Percentiles rank a stretch among this genome's conserved stretches.
phyloP scores from a whole-genome alignment of 92 coral and sea anemone genomes.

The Zoanthus solanderi region DNA sequence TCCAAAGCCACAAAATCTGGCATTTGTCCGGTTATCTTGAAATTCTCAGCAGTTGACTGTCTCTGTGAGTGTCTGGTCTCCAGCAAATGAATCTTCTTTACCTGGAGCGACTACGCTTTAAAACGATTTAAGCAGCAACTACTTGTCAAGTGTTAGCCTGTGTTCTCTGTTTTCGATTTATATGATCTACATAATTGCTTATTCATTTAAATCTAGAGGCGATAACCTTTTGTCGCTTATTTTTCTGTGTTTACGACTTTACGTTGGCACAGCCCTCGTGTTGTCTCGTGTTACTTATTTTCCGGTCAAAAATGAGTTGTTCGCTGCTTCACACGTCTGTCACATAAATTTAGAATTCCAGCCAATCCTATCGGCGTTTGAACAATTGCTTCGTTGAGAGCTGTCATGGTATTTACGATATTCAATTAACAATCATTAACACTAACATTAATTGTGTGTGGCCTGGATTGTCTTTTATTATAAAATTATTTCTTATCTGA shows the following conservation, averaged over 20 bases:
- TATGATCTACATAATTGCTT: constrained; percentile 87
- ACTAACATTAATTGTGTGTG: constrained; percentile 78
- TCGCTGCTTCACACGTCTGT: constrained; percentile 48
- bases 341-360: constrained; percentile 17
- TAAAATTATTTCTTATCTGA: background rate
- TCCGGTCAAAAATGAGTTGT: constrained; percentile 59
- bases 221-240: constrained; percentile 87
- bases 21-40: constrained; percentile 38
- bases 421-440: constrained; percentile 79
- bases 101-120: constrained; percentile 7
- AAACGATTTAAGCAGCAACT: constrained; percentile 26
- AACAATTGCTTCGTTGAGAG: constrained; percentile 58
- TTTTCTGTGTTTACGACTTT: constrained; percentile 37
- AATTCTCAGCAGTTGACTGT: constrained; percentile 32
- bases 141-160: constrained; percentile 73
- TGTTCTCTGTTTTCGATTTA: constrained; percentile 72
- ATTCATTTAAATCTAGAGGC: constrained; percentile 81
- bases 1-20: constrained; percentile 59
- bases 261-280: constrained; percentile 64
- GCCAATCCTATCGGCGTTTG: constrained; percentile 72
- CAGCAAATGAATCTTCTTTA: background rate
- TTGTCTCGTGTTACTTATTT: constrained; percentile 64
- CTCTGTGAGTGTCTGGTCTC: constrained; percentile 4
- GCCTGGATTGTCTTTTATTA: constrained; percentile 15
- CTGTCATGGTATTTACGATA: constrained; percentile 95